phyloP scores from a whole-genome alignment of 2,113 vertebrate species.

The Dicaeum eximium region DNA sequence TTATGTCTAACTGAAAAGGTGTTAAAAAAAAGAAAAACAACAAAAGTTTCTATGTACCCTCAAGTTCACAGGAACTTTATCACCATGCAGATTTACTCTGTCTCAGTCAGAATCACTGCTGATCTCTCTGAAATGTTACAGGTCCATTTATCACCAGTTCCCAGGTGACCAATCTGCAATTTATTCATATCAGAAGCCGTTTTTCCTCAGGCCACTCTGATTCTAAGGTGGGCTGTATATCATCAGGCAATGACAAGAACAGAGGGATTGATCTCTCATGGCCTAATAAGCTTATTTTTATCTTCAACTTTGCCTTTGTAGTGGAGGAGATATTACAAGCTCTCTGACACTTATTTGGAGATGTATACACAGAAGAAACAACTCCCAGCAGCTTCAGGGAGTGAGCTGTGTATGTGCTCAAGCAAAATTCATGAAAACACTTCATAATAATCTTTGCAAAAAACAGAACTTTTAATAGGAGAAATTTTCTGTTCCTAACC shows the following conservation, averaged over 20 bases:
- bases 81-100: not conserved
- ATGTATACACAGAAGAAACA: not conserved
- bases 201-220: not conserved
- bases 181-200: not conserved
- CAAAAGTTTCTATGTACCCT: not conserved
- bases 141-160: not conserved
- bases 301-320: not conserved
- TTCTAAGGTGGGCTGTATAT: not conserved
- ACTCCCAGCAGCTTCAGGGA: not conserved
- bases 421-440: not conserved
- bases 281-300: conserved; percentile 25
- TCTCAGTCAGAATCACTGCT: not conserved
- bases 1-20: not conserved
- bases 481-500: not conserved
- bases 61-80: not conserved
- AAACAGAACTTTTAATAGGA: conserved; percentile 14
- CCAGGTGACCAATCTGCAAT: not conserved
- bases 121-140: not conserved
- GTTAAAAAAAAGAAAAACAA: not conserved
- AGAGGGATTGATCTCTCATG: not conserved
- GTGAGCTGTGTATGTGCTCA: not conserved
- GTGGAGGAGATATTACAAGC: not conserved
- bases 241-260: not conserved
- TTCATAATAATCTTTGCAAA: not conserved
- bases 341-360: not conserved